A percentile compares a stretch with the other conserved stretches of the same genome.
phyloP scores from a whole-genome alignment of 2,888 invertebrate genomes.

The Halocaridina rubra region DNA sequence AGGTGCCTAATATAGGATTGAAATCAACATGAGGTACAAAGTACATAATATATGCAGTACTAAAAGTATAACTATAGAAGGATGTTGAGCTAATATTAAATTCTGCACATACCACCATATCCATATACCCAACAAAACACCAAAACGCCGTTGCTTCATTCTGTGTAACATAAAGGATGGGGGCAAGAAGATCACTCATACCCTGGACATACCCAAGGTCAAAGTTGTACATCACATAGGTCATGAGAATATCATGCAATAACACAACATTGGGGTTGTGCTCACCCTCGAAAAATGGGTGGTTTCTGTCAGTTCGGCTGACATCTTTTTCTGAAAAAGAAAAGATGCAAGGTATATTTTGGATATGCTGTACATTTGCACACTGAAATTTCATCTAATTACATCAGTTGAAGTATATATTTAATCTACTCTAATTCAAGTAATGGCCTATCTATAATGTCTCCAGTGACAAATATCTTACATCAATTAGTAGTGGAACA shows the following conservation, averaged over 20 bases:
- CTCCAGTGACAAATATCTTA: no score
- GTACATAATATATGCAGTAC: no score
- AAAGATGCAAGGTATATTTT: background rate
- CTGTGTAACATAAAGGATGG: constrained; percentile 86
- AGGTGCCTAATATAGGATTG: no score
- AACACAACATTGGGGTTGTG: constrained; percentile 87
- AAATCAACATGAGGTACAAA: no score
- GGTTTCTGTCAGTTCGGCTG: constrained; percentile 90
- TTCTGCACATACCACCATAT: constrained; percentile 82
- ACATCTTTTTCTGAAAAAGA: constrained; percentile 88
- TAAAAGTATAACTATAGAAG: no score
- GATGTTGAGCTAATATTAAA: no score
- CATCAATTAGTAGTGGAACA: no score
- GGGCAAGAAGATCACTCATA: constrained; percentile 97
- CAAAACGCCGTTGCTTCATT: constrained; percentile 98
- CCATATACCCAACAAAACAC: constrained; percentile 99
- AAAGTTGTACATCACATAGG: constrained; percentile 98
- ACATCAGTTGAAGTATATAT: no score
- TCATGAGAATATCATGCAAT: constrained; percentile 93
- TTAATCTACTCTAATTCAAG: no score
- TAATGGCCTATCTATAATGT: no score
- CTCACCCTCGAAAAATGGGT: constrained; percentile 92
- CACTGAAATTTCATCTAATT: no score
- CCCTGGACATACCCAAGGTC: constrained; percentile 84
- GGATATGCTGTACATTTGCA: background rate